phyloP scores from a whole-genome alignment of 2,113 vertebrate species.

The Progne subis region DNA sequence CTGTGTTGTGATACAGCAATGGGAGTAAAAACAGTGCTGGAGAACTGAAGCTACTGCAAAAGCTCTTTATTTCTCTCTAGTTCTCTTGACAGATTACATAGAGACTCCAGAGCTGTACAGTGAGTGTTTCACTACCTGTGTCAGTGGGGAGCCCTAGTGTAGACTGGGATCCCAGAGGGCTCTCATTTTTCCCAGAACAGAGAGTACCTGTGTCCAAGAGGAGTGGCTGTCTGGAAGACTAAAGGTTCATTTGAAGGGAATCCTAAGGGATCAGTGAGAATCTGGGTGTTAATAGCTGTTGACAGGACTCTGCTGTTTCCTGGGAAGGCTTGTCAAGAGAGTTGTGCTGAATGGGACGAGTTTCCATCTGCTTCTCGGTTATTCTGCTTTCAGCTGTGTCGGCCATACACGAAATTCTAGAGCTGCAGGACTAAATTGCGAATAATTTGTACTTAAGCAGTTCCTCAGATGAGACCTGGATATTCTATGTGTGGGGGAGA shows the following conservation, averaged over 20 bases:
- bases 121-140: not conserved
- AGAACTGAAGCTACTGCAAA: not conserved
- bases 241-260: rapidly evolving
- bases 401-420: not conserved
- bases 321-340: not conserved
- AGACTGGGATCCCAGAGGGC: not conserved
- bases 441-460: not conserved
- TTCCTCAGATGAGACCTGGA: not conserved
- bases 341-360: not conserved
- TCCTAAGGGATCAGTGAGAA: not conserved
- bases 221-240: not conserved
- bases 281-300: not conserved
- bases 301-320: not conserved
- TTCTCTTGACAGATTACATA: not conserved
- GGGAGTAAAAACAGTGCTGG: not conserved
- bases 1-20: not conserved
- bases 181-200: not conserved
- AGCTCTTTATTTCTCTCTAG: not conserved
- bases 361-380: not conserved
- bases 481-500: not conserved
- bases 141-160: not conserved
- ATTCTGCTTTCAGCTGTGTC: not conserved
- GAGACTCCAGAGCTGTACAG: not conserved
- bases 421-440: not conserved
- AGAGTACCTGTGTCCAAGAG: not conserved